Conservation (phyloP, 2,888 invertebrate genomes). For the Abscondita cerata region DNA sequence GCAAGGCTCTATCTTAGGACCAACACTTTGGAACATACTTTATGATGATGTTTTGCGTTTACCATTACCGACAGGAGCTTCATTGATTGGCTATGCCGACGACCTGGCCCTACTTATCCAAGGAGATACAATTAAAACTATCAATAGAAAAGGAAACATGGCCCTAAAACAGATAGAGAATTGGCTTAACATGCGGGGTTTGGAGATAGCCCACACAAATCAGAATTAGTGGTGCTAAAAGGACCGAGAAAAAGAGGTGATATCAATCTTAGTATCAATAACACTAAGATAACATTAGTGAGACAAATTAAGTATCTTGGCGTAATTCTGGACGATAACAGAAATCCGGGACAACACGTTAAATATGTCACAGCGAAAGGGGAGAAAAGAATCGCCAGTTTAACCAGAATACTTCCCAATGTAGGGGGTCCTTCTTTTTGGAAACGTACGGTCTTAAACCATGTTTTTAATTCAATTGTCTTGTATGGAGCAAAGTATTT, state of each 20-base stretch:
- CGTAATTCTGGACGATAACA: background rate
- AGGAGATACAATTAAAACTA: background rate
- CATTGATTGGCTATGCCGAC: background rate
- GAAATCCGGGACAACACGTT: background rate
- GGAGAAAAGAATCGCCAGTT: background rate
- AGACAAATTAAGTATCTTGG: background rate
- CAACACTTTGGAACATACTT: background rate
- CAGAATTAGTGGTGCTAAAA: background rate
- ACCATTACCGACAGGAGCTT: background rate
- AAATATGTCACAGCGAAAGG: background rate
- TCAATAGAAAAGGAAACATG: background rate
- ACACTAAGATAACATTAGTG: too few relatives aligned
- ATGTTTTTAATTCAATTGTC: background rate
- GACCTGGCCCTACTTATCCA: background rate
- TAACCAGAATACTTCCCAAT: background rate
- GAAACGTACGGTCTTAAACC: background rate
- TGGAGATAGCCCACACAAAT: background rate
- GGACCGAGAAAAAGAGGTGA: background rate
- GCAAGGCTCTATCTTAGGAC: background rate
- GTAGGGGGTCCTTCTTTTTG: background rate
- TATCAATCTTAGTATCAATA: too few relatives aligned
- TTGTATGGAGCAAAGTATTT: background rate
- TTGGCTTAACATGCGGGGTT: background rate
- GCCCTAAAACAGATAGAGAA: too few relatives aligned
- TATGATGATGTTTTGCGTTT: background rate